Conservation (phyloP, 2,888 invertebrate genomes). For the Zaprionus lineosus region DNA sequence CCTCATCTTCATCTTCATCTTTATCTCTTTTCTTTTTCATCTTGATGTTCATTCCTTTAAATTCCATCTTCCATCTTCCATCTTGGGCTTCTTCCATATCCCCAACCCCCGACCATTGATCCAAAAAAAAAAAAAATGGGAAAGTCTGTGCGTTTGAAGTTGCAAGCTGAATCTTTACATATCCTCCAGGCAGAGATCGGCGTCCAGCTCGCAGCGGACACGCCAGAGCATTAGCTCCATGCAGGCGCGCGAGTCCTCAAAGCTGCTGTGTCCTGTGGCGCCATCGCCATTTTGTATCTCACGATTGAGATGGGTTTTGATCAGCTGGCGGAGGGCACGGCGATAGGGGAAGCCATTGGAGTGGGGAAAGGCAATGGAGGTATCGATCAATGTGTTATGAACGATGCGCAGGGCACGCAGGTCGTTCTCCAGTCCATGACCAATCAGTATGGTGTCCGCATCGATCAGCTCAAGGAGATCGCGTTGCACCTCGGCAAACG, state of each 20-base stretch:
- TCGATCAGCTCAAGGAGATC: constrained; percentile 91
- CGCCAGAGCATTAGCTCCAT: constrained; percentile 94
- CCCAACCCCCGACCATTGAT: no score
- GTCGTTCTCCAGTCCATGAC: constrained; percentile 98
- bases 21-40: not conserved
- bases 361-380: constrained; percentile 94
- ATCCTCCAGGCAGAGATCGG: constrained; percentile 48
- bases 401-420: constrained; percentile 92
- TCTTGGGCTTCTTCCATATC: not conserved
- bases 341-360: constrained; percentile 91
- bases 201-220: constrained; percentile 83
- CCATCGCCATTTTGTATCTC: constrained; percentile 90
- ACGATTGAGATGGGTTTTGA: constrained; percentile 88
- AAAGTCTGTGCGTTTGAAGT: no score
- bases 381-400: constrained; percentile 94
- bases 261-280: constrained; percentile 91
- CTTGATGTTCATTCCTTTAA: not conserved
- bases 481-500: constrained; percentile 91
- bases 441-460: constrained; percentile 94
- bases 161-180: constrained; percentile 19
- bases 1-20: not conserved
- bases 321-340: constrained; percentile 91
- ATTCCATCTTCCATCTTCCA: not conserved
- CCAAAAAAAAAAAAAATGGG: not conserved
- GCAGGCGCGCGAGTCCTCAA: constrained; percentile 95